Evolutionary conservation across 1,140 invertebrate genomes (phyloP).

Genomic region (Dinoponera quadriceps): DNA sequence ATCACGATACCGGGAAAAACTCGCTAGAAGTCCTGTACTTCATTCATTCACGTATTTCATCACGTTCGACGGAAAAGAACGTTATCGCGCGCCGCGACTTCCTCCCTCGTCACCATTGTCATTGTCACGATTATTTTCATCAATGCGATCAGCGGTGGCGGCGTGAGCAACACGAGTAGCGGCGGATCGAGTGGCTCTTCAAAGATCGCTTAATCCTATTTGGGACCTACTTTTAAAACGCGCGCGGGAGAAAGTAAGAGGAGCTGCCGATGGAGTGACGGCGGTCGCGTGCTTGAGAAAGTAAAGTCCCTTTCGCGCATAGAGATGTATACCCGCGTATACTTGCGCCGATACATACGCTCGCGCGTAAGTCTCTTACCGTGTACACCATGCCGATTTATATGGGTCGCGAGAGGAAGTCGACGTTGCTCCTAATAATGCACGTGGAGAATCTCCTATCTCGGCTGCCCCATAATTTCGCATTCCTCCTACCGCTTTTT

Average conservation of each 20-base stretch:
- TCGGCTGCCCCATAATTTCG: too few relatives aligned
- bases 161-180: not conserved
- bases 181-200: conserved; percentile 39
- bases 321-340: conserved; percentile 60
- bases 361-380: not conserved
- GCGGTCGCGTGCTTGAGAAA: conserved; percentile 82
- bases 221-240: conserved; percentile 83
- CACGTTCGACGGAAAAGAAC: not conserved
- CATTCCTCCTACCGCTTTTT: too few relatives aligned
- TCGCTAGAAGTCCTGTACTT: not conserved
- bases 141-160: not conserved
- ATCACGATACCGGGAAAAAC: too few relatives aligned
- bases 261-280: conserved; percentile 75
- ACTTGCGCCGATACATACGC: conserved; percentile 6
- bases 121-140: conserved; percentile 1
- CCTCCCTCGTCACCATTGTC: not conserved
- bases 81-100: not conserved
- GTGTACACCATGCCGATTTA: conserved; percentile 12
- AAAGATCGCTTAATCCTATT: conserved; percentile 78
- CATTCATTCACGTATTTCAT: not conserved
- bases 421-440: not conserved
- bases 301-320: conserved; percentile 80
- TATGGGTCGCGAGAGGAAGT: conserved; percentile 47
- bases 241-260: conserved; percentile 83
- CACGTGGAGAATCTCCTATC: too few relatives aligned